Conservation (phyloP, 2,797 vertebrate species). For the Premnoplex brunnescens region DNA sequence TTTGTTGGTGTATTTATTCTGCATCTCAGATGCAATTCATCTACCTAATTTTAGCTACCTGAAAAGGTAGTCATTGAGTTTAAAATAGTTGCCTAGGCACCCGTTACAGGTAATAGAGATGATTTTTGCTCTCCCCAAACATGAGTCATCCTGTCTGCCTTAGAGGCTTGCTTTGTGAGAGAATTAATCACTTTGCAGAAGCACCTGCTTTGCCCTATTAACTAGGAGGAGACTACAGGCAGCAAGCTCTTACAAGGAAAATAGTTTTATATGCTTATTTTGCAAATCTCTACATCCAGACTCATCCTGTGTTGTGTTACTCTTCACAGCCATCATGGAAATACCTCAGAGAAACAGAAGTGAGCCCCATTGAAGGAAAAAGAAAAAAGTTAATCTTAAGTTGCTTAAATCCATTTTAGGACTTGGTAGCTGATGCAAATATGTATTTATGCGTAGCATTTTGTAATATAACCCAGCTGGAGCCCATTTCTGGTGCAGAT, state of each 20-base stretch:
- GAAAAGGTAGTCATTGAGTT: constrained; percentile 25
- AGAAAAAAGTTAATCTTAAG: background rate
- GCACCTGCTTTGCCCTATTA: background rate
- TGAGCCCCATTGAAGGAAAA: background rate
- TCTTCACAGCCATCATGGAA: background rate
- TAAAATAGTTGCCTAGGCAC: constrained; percentile 46
- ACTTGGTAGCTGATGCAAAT: background rate
- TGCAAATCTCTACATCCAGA: background rate
- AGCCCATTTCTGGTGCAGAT: background rate
- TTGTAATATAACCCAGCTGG: background rate
- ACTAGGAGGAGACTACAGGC: background rate
- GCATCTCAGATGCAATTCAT: constrained; percentile 21
- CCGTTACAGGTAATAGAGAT: constrained; percentile 6
- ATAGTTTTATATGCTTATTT: background rate
- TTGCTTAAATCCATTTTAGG: background rate
- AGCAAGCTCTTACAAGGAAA: background rate
- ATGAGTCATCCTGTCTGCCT: constrained; percentile 35
- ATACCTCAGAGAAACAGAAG: background rate
- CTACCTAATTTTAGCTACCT: constrained; percentile 53
- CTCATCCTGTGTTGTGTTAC: background rate
- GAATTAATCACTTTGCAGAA: background rate
- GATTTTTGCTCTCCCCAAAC: constrained; percentile 22
- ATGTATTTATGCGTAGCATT: background rate
- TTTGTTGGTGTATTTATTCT: constrained; percentile 52
- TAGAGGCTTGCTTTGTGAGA: background rate